A percentile compares a stretch with the other conserved stretches of the same genome.
phyloP scores from a whole-genome alignment of 2,113 vertebrate species.

The Taurulus bubalis region DNA sequence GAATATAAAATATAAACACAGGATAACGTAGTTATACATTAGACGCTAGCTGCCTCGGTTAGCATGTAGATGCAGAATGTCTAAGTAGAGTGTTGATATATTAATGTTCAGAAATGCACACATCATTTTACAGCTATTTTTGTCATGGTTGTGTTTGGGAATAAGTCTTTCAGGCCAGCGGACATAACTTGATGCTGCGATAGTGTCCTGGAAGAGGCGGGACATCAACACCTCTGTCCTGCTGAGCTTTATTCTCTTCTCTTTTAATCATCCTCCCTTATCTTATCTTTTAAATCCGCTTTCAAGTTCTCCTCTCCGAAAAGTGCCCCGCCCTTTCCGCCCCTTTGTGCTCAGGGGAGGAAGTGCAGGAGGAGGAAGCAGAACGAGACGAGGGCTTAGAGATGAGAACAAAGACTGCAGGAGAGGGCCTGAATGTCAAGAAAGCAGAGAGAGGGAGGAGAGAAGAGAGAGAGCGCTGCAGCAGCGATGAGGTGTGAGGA shows the following conservation, averaged over 20 bases:
- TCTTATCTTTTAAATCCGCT: conserved; percentile 15
- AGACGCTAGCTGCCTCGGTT: too few relatives aligned
- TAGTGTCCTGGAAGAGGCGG: not conserved
- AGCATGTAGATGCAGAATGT: too few relatives aligned
- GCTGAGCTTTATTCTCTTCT: not conserved
- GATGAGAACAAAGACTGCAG: conserved; percentile 21
- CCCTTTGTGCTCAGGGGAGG: not conserved
- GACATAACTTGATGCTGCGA: not conserved
- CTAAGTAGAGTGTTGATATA: too few relatives aligned
- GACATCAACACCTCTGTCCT: not conserved
- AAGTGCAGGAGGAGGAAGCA: not conserved
- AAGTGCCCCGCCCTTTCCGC: not conserved
- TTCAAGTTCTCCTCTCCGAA: conserved; percentile 5
- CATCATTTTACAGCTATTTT: not conserved
- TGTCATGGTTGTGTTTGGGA: not conserved
- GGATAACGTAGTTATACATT: too few relatives aligned
- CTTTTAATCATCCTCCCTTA: conserved; percentile 12
- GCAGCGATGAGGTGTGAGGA: conserved; percentile 74
- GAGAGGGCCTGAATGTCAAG: conserved; percentile 5
- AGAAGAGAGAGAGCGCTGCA: conserved; percentile 28
- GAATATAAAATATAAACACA: too few relatives aligned
- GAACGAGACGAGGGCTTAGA: not conserved
- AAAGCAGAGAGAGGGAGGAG: not conserved
- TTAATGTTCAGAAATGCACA: too few relatives aligned
- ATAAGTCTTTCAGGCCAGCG: not conserved